Percentiles rank a stretch among this genome's conserved stretches.
Evolutionary conservation across 2,888 invertebrate genomes (phyloP).

Genomic region (Cylindroiulus punctatus): DNA sequence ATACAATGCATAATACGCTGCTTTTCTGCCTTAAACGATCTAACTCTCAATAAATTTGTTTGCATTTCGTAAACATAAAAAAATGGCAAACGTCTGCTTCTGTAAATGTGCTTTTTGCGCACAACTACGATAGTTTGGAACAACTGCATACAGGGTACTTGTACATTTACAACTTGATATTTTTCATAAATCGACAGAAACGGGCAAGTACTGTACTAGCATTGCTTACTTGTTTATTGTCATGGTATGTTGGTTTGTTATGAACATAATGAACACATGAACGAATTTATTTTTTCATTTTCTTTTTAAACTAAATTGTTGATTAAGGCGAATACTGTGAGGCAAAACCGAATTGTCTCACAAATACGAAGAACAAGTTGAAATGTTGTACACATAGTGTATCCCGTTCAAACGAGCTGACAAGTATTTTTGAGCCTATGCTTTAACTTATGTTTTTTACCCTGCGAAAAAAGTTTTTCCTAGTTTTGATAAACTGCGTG

Average conservation of each 20-base stretch:
- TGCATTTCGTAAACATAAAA: not conserved
- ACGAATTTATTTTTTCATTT: too few species aligned
- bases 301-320: too few species aligned
- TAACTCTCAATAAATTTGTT: conserved; percentile 24
- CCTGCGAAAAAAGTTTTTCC: not conserved
- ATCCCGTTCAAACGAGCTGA: not conserved
- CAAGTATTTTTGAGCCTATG: not conserved
- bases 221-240: too few species aligned
- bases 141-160: too few species aligned
- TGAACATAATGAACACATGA: too few species aligned
- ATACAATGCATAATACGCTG: conserved; percentile 7
- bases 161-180: too few species aligned
- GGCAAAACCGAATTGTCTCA: too few species aligned
- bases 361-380: not conserved
- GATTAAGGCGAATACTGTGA: too few species aligned
- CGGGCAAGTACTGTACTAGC: too few species aligned
- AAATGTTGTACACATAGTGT: not conserved
- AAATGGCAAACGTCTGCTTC: not conserved
- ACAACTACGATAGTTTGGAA: not conserved
- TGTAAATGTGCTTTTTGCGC: not conserved
- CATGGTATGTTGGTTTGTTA: too few species aligned
- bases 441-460: not conserved
- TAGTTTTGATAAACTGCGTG: conserved; percentile 12
- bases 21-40: conserved; percentile 33
- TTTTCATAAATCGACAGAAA: too few species aligned